These are phyloP conservation scores for Julus scanicus DNA, from an alignment of 2,888 invertebrate genomes.

Conservation along the genomic window DNA sequence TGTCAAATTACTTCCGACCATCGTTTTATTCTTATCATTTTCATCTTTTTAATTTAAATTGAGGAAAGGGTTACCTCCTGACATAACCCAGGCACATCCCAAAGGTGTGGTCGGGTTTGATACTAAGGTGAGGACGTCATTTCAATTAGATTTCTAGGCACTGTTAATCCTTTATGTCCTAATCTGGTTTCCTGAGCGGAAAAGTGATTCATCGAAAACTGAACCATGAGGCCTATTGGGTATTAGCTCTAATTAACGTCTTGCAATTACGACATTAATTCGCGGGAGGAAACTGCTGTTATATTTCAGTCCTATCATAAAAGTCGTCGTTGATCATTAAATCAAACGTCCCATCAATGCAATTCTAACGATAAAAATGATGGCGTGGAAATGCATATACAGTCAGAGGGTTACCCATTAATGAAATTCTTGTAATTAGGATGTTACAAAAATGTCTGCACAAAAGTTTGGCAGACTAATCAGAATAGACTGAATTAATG, in stretches of 20 bases:
- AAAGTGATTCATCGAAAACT: not conserved
- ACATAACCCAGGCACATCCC: not conserved
- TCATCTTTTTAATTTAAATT: conserved; percentile 26
- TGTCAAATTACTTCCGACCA: not conserved
- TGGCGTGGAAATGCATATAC: no score
- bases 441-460: no score
- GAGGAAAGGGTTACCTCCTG: conserved; percentile 20
- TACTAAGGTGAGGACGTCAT: no score
- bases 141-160: not conserved
- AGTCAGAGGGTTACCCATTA: no score
- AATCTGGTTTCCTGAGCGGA: not conserved
- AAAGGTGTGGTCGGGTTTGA: conserved; percentile 17
- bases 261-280: not conserved
- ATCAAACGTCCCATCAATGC: no score
- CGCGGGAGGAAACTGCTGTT: no score
- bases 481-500: no score
- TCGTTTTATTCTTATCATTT: not conserved
- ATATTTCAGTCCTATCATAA: no score
- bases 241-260: not conserved
- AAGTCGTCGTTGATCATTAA: no score
- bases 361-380: no score
- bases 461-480: no score
- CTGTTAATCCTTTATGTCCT: conserved; percentile 7
- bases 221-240: not conserved
- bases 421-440: no score